These are phyloP conservation scores for Drosophila grimshawi DNA, from an alignment of 1,140 invertebrate genomes.

Conservation along the genomic window DNA sequence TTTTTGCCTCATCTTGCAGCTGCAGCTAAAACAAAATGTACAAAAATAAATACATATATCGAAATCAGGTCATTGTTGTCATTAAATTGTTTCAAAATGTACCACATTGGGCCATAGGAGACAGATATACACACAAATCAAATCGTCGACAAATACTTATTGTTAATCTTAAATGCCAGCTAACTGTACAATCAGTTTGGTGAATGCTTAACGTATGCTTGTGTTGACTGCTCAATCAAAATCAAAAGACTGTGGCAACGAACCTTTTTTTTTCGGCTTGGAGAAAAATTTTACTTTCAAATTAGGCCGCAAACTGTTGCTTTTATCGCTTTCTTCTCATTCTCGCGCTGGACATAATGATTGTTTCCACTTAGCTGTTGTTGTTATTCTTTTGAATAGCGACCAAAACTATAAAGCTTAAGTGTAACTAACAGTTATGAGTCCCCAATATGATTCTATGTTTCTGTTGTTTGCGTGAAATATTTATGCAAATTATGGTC, in stretches of 20 bases:
- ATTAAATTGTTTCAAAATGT: slow-evolving; percentile 79
- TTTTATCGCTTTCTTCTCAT: slow-evolving; percentile 82
- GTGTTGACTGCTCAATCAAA: slow-evolving; percentile 63
- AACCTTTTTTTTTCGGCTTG: slow-evolving; percentile 4
- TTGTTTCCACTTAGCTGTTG: slow-evolving; percentile 46
- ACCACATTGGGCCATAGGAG: slow-evolving; percentile 33
- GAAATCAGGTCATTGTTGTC: slow-evolving; percentile 68
- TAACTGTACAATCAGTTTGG: slow-evolving; percentile 64
- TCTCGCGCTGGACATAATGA: slow-evolving; percentile 65
- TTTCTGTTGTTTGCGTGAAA: slow-evolving; percentile 67
- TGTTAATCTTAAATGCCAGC: slow-evolving; percentile 67
- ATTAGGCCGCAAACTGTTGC: slow-evolving; percentile 82
- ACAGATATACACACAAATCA: slow-evolving; percentile 30
- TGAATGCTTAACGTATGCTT: slow-evolving; percentile 33
- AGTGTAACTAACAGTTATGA: slow-evolving; percentile 78
- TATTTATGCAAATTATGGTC: slow-evolving; percentile 77
- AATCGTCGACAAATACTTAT: slow-evolving; percentile 57
- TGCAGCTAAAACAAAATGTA: slow-evolving; percentile 41
- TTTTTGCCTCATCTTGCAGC: slow-evolving; percentile 36
- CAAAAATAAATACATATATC: not conserved
- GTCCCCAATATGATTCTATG: slow-evolving; percentile 72
- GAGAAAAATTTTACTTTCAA: slow-evolving; percentile 78
- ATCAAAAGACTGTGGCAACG: slow-evolving; percentile 30
- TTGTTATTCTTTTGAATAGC: slow-evolving; percentile 75
- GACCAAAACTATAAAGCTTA: slow-evolving; percentile 40